These are phyloP conservation scores for Crotalus adamanteus DNA, from an alignment of 2,797 vertebrate genomes.

Conservation along the genomic window DNA sequence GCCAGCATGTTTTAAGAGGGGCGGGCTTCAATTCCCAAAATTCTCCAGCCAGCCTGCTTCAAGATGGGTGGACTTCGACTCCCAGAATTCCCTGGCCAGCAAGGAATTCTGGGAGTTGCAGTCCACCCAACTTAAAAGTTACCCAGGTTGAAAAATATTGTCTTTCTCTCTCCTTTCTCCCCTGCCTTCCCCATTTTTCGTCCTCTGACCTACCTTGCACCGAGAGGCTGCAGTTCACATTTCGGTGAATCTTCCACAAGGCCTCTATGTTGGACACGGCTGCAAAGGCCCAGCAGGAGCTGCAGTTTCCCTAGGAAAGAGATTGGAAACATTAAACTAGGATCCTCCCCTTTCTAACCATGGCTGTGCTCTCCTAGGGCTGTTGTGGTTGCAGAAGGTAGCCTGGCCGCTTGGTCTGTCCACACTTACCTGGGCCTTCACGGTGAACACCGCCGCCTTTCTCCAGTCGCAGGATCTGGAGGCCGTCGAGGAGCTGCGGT, in stretches of 20 bases:
- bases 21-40: too few relatives aligned
- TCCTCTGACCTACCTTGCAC: slow-evolving; percentile 8
- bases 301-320: not conserved
- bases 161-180: too few relatives aligned
- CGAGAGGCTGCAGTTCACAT: not conserved
- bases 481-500: accelerated
- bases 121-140: not conserved
- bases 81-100: not conserved
- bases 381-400: not conserved
- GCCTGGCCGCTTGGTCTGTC: too few relatives aligned
- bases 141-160: not conserved
- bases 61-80: too few relatives aligned
- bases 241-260: slow-evolving; percentile 25
- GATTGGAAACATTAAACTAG: not conserved
- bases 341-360: too few relatives aligned
- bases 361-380: not conserved
- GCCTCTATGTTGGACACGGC: slow-evolving; percentile 40
- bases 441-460: not conserved
- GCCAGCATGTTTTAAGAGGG: too few relatives aligned
- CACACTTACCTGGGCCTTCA: slow-evolving; percentile 49
- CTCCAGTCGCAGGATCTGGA: slow-evolving; percentile 55
- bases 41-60: too few relatives aligned
- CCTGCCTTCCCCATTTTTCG: accelerated
- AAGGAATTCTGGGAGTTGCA: not conserved
- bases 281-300: slow-evolving; percentile 41